Evolutionary conservation across 2,888 invertebrate genomes (phyloP), one percentile per base, ranked within the genome.

Genomic region (Agrenia bidenticulata): DNA sequence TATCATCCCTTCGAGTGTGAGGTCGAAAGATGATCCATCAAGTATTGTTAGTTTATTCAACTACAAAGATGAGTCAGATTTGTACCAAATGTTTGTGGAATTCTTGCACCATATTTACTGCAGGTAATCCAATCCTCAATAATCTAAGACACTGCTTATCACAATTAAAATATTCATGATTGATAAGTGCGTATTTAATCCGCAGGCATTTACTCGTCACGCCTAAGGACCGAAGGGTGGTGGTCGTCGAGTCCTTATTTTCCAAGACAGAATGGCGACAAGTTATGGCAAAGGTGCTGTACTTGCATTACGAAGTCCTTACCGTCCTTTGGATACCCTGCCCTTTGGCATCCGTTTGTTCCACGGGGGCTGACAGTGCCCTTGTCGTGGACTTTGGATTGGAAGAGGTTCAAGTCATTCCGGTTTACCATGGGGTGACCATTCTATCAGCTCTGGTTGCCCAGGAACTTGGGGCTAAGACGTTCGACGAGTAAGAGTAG

Each of bases 181-280:
- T 42, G 11, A 49, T 17, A 37, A n/a, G n/a, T 54, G 9, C 50
- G 11, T 23, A 19, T 53, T 32, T 11, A 32, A 61, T 61, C 62
- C 79, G 39, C 77, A 94, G 94, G 77, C 88, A 94, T 79, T 85
- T 94, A 32, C 83, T 95, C 55, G 89, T 94, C 53, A 96, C 92
- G 78, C 95, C 97, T 0, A 95, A 96, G 80, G 96, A 94, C 77
- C 85, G 94, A 23, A 89, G 92, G 79, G 88, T 98, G 39, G 89
- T 98, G 4, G 84, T 98, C 32, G 88, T 97, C 21, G 98, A 98
- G 81, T 94, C 93, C 2, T 82, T 95, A 13, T 84, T 97, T 21
- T 88, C 89, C 37, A 89, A 87, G 2, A 90, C 92, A 0, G 80
- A 87, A 61, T 89, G 94, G 78, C 83, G 95, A 66, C 90, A 96